phyloP scores from a whole-genome alignment of 2,797 vertebrate species.

The Babyrousa celebensis region DNA sequence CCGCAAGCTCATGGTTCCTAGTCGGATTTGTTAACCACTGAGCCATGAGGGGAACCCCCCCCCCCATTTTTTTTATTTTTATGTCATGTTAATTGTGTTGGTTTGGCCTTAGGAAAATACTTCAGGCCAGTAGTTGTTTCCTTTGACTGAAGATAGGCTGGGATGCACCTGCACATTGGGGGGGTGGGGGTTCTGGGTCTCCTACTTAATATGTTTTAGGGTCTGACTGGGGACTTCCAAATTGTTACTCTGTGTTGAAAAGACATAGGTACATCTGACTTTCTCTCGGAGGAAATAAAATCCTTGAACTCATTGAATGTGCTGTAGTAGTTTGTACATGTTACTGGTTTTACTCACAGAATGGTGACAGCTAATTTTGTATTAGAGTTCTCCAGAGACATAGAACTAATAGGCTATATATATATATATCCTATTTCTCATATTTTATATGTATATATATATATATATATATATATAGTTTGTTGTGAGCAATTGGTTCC shows the following conservation, averaged over 20 bases:
- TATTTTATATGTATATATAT: too few relatives aligned
- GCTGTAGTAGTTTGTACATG: background rate
- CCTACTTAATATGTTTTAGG: background rate
- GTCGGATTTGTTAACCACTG: too few relatives aligned
- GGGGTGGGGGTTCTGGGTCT: background rate
- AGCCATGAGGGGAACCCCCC: too few relatives aligned
- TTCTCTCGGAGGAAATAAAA: conserved; percentile 45
- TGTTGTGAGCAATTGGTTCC: background rate
- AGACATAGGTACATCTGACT: background rate
- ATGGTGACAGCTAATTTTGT: background rate
- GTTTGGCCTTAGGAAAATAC: background rate
- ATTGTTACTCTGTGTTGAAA: background rate
- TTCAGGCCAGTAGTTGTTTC: background rate
- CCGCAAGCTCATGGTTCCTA: too few relatives aligned
- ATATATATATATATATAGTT: background rate
- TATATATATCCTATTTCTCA: too few relatives aligned
- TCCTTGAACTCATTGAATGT: background rate
- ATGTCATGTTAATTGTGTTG: background rate
- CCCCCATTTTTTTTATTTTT: background rate
- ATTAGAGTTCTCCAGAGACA: background rate
- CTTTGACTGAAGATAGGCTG: background rate
- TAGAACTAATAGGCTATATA: background rate
- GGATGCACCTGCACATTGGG: too few relatives aligned
- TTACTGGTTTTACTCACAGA: background rate
- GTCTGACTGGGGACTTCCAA: background rate